Evolutionary conservation across 2,113 vertebrate genomes (phyloP), one percentile per base, ranked within the genome.

Genomic region (Diglossa brunneiventris): DNA sequence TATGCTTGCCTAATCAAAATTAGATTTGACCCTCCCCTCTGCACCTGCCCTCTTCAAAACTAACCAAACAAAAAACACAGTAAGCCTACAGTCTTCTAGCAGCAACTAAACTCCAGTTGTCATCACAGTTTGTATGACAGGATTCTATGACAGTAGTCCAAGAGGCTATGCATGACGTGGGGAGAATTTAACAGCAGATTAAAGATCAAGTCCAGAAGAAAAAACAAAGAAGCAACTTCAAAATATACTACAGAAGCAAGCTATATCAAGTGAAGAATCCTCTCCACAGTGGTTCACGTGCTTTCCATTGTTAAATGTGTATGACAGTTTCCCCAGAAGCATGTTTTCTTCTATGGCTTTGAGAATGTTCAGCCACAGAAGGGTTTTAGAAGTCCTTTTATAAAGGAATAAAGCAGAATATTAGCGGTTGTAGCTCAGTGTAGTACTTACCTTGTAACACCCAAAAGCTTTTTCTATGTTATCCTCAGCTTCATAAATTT

Each of bases 391-490:
- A 89, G 27, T 28, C 44, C 15, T 37, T 41, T 89, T 37, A 44
- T 11, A 55, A 73, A 73, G 30, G 10, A 85, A 69, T 39, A 85
- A 59, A 92, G 30, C 20, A 67, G 18, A 11, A 69, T 15, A 66
- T 55, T 4, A 74, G 11, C 16, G 17, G 6, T 7, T 20, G 37
- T 28, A 20, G 17, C 8, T 41, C 28, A 88, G 26, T 6, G 6
- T 6, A 63, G 15, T 17, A 56, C 90, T 92, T 95, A 99, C 99
- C 98, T 99, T 99, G 47, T 99, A 99, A 97, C 99, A 99, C 63
- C 99, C 99, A 66, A 99, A 97, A 68, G 99, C 99, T 96, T 99
- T 99, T 96, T 98, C 98, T 96, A 98, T 72, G 44, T 99, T 99
- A 73, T 98, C 98, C 33, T 99, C 99, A 83, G 95, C 97, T 97